A percentile compares a stretch with the other conserved stretches of the same genome.
Conservation (phyloP, 2,113 vertebrate genomes). For the Chaetops frenatus region DNA sequence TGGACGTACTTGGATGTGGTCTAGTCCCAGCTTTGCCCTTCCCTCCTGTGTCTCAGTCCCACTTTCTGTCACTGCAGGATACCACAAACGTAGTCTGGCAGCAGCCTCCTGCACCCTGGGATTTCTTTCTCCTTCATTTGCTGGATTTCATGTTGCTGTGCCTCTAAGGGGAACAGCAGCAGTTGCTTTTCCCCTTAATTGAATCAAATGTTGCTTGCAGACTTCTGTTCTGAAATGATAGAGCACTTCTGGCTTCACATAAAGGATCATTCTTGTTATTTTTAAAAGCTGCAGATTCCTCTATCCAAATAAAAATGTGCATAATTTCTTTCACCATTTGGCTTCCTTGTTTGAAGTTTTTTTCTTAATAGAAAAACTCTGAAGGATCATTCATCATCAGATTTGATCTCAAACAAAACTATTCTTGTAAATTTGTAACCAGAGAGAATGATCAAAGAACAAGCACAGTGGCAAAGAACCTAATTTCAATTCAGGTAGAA, state of each 20-base stretch:
- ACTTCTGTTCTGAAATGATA: neutral
- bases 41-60: neutral
- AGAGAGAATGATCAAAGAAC: neutral
- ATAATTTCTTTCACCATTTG: neutral
- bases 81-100: accelerated
- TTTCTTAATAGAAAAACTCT: neutral
- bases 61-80: neutral
- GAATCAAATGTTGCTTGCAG: neutral
- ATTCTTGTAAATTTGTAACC: neutral
- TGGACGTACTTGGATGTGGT: neutral
- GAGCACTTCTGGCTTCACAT: neutral
- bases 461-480: neutral
- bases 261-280: neutral
- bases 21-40: neutral
- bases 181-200: neutral
- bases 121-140: neutral
- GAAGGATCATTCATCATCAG: neutral
- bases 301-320: neutral
- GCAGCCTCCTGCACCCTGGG: neutral
- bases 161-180: neutral
- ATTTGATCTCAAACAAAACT: neutral
- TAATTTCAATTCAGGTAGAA: neutral
- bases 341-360: neutral
- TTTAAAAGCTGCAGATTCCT: neutral
- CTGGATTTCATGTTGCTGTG: neutral